A percentile compares a stretch with the other conserved stretches of the same genome.
Conservation (phyloP, 23 tunicate genomes). For the Ascidia mentula region DNA sequence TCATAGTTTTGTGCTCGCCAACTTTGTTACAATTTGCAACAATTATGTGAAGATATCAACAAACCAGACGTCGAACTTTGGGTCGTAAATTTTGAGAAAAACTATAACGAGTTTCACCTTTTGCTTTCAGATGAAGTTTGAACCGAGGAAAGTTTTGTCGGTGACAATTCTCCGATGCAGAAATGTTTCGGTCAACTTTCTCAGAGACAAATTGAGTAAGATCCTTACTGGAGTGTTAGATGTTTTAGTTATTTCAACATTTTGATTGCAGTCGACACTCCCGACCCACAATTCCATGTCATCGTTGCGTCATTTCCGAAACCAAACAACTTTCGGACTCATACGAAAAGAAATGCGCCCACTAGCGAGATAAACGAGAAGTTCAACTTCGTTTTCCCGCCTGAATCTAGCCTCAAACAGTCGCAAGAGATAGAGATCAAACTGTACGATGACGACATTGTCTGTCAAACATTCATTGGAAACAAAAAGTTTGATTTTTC, state of each 20-base stretch:
- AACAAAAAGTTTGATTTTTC: not conserved
- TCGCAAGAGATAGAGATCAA: not conserved
- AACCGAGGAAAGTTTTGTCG: not conserved
- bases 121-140: not conserved
- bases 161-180: not conserved
- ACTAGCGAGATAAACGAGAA: not conserved
- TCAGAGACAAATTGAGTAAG: not conserved
- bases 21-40: too few species aligned
- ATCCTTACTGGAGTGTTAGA: too few species aligned
- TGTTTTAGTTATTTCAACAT: too few species aligned
- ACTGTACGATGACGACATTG: not conserved
- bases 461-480: not conserved
- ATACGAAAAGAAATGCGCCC: not conserved
- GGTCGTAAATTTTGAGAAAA: too few species aligned
- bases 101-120: too few species aligned
- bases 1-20: too few species aligned
- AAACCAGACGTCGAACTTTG: too few species aligned
- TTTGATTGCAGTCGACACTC: not conserved
- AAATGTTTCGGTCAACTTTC: not conserved
- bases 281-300: conserved; percentile 6
- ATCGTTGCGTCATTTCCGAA: not conserved
- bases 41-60: too few species aligned
- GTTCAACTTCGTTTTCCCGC: not conserved
- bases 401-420: not conserved
- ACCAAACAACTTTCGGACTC: not conserved